Percentiles rank a stretch among this genome's conserved stretches.
Conservation (phyloP, 37 sponge, comb jelly and placozoan genomes). For the Tethya wilhelma region DNA sequence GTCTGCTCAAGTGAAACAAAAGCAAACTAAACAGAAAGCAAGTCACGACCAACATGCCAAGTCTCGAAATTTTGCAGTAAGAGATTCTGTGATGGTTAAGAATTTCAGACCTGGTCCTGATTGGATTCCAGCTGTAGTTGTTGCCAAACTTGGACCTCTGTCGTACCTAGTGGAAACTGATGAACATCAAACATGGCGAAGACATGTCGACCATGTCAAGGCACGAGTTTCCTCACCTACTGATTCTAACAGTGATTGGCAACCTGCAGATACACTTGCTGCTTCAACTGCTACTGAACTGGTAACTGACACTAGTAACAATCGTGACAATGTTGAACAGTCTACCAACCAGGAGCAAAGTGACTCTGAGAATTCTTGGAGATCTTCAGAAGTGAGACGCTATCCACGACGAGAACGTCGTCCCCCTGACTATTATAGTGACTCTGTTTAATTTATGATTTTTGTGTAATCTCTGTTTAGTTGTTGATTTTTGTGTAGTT, state of each 20-base stretch:
- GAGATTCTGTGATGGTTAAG: conserved; percentile 26
- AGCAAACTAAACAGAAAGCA: conserved; percentile 23
- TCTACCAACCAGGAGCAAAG: no score
- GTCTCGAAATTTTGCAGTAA: conserved; percentile 15
- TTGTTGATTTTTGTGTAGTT: no score
- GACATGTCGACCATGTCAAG: conserved; percentile 25
- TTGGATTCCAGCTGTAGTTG: conserved; percentile 25
- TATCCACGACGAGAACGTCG: no score
- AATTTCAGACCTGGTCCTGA: conserved; percentile 19
- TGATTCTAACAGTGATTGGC: no score
- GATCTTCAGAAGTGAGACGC: no score
- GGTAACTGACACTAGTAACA: no score
- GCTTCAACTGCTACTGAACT: neutral
- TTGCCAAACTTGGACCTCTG: conserved; percentile 6
- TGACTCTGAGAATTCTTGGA: no score
- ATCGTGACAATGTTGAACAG: no score
- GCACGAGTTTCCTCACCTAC: neutral
- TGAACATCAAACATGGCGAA: neutral
- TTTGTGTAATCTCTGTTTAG: no score
- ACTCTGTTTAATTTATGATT: no score
- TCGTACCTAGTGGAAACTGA: conserved; percentile 4
- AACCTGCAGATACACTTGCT: neutral
- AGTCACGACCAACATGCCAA: conserved; percentile 35
- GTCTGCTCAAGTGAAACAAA: neutral
- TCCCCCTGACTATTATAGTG: no score